phyloP scores from a whole-genome alignment of 2,888 invertebrate species.

The Homarus gammarus region DNA sequence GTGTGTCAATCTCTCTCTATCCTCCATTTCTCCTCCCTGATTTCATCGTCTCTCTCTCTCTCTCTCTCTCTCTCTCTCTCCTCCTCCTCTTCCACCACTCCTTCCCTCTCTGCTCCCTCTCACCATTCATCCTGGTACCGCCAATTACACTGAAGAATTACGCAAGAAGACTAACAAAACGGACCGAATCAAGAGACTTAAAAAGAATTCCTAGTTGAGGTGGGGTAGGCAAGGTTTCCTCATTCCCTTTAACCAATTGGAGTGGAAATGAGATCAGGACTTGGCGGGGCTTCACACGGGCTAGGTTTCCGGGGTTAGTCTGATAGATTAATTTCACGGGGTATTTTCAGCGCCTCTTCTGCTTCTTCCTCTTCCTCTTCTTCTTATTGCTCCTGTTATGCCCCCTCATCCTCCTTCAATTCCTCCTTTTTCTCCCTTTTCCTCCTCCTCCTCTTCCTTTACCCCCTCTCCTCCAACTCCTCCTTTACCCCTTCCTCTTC shows the following conservation, averaged over 20 bases:
- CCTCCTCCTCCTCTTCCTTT: no score
- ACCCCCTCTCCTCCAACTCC: no score
- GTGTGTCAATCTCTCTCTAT: neutral
- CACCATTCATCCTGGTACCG: neutral
- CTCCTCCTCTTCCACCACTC: neutral
- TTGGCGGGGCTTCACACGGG: constrained; percentile 10
- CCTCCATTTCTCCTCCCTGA: neutral
- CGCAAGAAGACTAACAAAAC: constrained; percentile 4
- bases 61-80: neutral
- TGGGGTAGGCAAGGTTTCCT: neutral
- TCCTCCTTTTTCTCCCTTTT: no score
- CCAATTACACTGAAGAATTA: constrained; percentile 11
- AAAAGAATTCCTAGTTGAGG: constrained; percentile 4
- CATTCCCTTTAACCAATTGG: constrained; percentile 19
- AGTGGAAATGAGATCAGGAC: constrained; percentile 41
- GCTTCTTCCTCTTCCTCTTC: neutral
- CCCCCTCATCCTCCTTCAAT: no score
- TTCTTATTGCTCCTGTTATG: no score
- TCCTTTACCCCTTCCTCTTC: no score
- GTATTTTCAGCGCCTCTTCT: neutral
- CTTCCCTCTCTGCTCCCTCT: neutral
- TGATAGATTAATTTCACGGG: neutral
- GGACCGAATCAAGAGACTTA: constrained; percentile 25
- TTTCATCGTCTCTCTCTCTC: neutral
- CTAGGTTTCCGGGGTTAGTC: neutral